Percentiles rank a stretch among this genome's conserved stretches.
These are phyloP conservation scores for Pseudomyrmex pallidus DNA, from an alignment of 1,140 invertebrate genomes.

Conservation along the genomic window DNA sequence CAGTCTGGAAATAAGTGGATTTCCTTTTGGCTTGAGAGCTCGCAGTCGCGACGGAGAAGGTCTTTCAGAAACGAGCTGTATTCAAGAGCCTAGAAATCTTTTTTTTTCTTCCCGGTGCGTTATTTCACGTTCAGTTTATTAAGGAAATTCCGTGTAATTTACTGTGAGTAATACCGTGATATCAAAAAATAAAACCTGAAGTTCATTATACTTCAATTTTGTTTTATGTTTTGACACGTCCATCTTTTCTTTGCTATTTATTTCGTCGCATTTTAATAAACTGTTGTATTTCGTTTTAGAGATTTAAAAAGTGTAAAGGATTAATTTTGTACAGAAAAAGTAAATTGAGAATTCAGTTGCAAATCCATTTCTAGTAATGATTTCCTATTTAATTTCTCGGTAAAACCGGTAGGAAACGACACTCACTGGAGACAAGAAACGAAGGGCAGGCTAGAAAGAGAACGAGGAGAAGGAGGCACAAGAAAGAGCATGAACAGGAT, in stretches of 20 bases:
- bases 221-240: no score
- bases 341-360: no score
- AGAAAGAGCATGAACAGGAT: slow-evolving; percentile 48
- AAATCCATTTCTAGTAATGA: no score
- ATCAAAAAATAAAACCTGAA: neutral
- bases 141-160: neutral
- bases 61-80: slow-evolving; percentile 27
- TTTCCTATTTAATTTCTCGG: no score
- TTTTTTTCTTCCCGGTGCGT: neutral
- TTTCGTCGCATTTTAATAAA: neutral
- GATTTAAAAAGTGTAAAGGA: no score
- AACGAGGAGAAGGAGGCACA: slow-evolving; percentile 22
- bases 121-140: neutral
- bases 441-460: slow-evolving; percentile 1
- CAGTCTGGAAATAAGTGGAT: slow-evolving; percentile 56
- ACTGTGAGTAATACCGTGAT: neutral
- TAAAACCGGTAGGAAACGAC: neutral
- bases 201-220: neutral
- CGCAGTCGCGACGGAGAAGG: slow-evolving; percentile 5
- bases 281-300: no score
- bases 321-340: no score
- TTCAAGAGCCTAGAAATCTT: slow-evolving; percentile 22
- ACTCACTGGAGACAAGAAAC: slow-evolving; percentile 22
- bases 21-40: slow-evolving; percentile 34
- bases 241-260: neutral